These are phyloP conservation scores for Harpalus rufipes DNA, from an alignment of 2,888 invertebrate species.

Conservation along the genomic window DNA sequence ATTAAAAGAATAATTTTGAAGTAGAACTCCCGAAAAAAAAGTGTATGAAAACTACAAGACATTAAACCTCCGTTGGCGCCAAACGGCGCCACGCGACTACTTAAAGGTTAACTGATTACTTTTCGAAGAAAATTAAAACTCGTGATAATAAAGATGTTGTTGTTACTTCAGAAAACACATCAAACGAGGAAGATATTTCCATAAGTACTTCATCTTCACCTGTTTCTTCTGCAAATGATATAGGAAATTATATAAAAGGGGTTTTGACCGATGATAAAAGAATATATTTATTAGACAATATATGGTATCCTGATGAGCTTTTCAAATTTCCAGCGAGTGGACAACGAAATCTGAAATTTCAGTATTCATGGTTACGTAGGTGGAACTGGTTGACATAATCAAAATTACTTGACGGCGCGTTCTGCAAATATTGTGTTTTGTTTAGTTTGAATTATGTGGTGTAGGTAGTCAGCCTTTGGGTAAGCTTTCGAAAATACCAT, in stretches of 20 bases:
- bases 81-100: no score
- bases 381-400: constrained; percentile 52
- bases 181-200: neutral
- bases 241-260: constrained; percentile 39
- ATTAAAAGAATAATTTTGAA: no score
- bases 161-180: neutral
- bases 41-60: no score
- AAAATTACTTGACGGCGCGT: constrained; percentile 40
- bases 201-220: neutral
- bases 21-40: no score
- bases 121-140: constrained; percentile 1
- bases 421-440: constrained; percentile 42
- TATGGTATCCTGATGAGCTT: constrained; percentile 37
- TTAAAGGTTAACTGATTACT: no score
- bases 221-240: constrained; percentile 12
- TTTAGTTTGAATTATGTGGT: constrained; percentile 52
- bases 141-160: neutral
- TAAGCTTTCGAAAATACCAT: constrained; percentile 27
- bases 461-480: constrained; percentile 32
- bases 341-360: constrained; percentile 29
- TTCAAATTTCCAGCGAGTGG: constrained; percentile 39
- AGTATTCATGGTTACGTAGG: constrained; percentile 24
- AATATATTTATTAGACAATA: constrained; percentile 29
- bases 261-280: constrained; percentile 31
- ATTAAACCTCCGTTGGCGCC: no score